Percentiles rank a stretch among this genome's conserved stretches.
Conservation (phyloP, 2,113 vertebrate species). For the Lepus timidus region DNA sequence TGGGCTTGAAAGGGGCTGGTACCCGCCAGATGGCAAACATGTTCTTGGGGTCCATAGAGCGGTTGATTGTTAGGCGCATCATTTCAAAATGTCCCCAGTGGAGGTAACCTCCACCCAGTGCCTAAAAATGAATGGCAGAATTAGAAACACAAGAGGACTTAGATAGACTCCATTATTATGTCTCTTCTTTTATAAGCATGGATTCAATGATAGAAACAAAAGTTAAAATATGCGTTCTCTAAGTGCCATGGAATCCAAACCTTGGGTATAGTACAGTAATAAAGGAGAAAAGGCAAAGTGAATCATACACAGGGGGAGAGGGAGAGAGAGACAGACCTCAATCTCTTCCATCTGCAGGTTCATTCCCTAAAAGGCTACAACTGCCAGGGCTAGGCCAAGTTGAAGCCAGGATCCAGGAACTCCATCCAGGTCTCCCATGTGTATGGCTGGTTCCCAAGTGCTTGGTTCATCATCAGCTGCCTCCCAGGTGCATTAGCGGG, state of each 20-base stretch:
- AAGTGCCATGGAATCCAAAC: neutral
- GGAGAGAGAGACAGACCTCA: too few relatives aligned
- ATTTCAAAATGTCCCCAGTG: constrained; percentile 98
- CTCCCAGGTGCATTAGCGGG: too few relatives aligned
- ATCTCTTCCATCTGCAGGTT: too few relatives aligned
- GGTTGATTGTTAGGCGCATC: constrained; percentile 95
- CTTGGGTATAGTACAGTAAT: neutral
- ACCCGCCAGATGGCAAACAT: constrained; percentile 95
- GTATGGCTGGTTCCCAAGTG: too few relatives aligned
- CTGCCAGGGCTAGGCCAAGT: too few relatives aligned
- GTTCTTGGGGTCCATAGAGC: constrained; percentile 90
- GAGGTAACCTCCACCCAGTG: constrained; percentile 95
- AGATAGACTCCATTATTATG: neutral
- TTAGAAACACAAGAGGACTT: neutral
- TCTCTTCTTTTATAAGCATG: neutral
- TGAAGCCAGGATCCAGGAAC: too few relatives aligned
- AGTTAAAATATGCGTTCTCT: neutral
- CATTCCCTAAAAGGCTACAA: too few relatives aligned
- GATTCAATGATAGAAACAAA: neutral
- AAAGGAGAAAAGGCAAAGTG: neutral
- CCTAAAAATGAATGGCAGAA: constrained; percentile 85
- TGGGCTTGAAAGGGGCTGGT: constrained; percentile 91
- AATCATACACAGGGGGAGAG: too few relatives aligned
- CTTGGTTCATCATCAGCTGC: too few relatives aligned
- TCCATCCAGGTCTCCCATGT: too few relatives aligned